Conservation (phyloP, 2,113 vertebrate species). For the Mesocricetus auratus region DNA sequence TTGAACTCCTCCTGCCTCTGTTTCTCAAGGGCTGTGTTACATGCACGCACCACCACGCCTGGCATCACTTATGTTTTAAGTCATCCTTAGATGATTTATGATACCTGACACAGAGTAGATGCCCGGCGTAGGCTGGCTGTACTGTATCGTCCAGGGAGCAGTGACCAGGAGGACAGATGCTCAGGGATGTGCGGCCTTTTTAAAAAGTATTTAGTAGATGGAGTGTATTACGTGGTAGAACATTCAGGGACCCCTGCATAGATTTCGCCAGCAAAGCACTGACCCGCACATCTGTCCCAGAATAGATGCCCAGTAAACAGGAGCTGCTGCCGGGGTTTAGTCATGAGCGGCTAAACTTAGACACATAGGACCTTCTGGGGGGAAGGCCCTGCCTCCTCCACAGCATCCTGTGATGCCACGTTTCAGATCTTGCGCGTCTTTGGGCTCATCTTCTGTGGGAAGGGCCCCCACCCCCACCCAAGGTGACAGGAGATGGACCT, state of each 20-base stretch:
- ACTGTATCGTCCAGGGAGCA: accelerated
- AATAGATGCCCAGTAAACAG: not conserved
- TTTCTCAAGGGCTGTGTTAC: not conserved
- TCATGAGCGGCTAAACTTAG: not conserved
- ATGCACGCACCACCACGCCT: not conserved
- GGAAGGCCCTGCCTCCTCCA: not conserved
- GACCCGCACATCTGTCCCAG: not conserved
- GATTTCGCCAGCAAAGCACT: not conserved
- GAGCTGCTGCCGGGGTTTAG: not conserved
- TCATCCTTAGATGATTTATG: not conserved
- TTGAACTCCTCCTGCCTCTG: not conserved
- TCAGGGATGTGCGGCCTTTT: not conserved
- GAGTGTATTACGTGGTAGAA: not conserved
- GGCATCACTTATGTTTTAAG: too few species aligned
- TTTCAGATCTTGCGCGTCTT: not conserved
- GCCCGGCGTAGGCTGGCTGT: not conserved
- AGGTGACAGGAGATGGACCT: not conserved
- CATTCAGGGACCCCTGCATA: not conserved
- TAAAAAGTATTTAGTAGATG: not conserved
- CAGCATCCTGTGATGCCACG: not conserved
- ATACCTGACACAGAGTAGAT: not conserved
- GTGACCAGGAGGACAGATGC: accelerated
- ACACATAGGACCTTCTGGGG: not conserved
- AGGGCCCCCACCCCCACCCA: not conserved
- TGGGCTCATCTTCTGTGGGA: not conserved